Base-by-base conservation (phyloP, 2,888 invertebrate species). In the Drosophila meridiana region DNA sequence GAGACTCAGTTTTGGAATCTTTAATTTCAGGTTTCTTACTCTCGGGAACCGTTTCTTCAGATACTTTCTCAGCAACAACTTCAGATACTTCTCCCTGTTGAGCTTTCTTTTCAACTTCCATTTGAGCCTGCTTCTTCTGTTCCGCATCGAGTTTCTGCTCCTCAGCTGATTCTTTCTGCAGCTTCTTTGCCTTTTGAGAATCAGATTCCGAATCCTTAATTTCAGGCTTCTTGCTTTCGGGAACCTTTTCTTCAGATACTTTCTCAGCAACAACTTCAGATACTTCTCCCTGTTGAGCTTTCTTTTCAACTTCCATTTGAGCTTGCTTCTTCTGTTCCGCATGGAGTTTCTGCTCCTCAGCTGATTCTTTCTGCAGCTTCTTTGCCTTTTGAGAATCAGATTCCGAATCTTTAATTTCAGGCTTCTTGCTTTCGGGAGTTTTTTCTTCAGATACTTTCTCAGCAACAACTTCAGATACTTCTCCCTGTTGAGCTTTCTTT, bases 11-110 rank as follows among this genome's bases (percentile, higher is more conserved):
- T 34, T 61, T 38, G 13, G 50, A 30, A n/a, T 47, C 57, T 20
- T 58, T 43, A 4, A 9, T 0, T 13, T 36, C 42, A 0, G 45
- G 4, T 2, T 69, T 73, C 38, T 40, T 26, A 2, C 28, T 42
- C 45, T 58, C 52, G 0, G 9, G 6, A 0, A 13, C 1, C 4
- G 30, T 64, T 13, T 48, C 36, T n/a, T 45, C 26, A 48, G 32
- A 26, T 2, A 48, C 7, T 30, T 64, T 64, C n/a, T 48, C 60
- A 8, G 32, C 14, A 13, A 48, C 11, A n/a, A 48, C 26, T 3
- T 64, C 60, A 38, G 60, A 60, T n/a, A 28, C n/a, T 34, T 64
- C 60, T 26, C 26, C 60, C 9, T 64, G 20, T 4, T 60, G 47
- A 0, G 40, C 8, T 2, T 40, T 60, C 14, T 47, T 14, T 9